Base-by-base conservation (phyloP, 2,888 invertebrate genomes). In the Amphipyra tragopoginis region DNA sequence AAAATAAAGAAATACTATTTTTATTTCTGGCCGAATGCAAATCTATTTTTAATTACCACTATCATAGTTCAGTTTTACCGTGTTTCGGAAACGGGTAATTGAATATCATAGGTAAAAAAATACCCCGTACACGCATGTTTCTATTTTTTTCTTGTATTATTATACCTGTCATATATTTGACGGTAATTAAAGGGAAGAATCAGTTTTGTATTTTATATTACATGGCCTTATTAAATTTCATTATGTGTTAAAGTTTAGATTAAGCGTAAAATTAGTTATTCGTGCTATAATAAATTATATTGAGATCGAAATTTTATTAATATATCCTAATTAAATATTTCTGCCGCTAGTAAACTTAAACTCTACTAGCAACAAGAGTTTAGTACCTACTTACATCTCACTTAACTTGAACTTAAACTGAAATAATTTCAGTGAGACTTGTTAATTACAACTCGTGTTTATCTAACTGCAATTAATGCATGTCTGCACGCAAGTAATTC, bases 21-120 rank as follows among this genome's bases (percentile, higher is more conserved):
- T 76, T 54, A 78, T 81, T 67, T 70, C 21, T 47, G 68, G 58
- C 65, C 73, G 47, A 51, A 67, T 56, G 74, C 75, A 85, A 88
- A 88, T 88, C 80, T 84, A 75, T 78, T 81, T 87, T 84, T 86
- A 85, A 86, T 86, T 79, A 72, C 76, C 8, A 47, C 36, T 62
- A 62, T 78, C 71, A 68, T 45, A 9, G 52, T 65, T 49, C n/a
- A 29, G 45, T 40, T 68, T 21, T 64, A 68, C 43, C 36, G 11
- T 53, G 55, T 55, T 62, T 57, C 36, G 50, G 53, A 55, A 44
- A 51, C 40, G 9, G 55, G 72, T 74, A 74, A 80, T 82, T 70
- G 59, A 72, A 74, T 70, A 69, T 63, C 51, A 47, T 36, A 29
- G n/a, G 34, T 49, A 67, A 38, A 21, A 21, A 21, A 60, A 36